These are phyloP conservation scores for Metalampra italica DNA, from an alignment of 2,888 invertebrate species.

Conservation along the genomic window DNA sequence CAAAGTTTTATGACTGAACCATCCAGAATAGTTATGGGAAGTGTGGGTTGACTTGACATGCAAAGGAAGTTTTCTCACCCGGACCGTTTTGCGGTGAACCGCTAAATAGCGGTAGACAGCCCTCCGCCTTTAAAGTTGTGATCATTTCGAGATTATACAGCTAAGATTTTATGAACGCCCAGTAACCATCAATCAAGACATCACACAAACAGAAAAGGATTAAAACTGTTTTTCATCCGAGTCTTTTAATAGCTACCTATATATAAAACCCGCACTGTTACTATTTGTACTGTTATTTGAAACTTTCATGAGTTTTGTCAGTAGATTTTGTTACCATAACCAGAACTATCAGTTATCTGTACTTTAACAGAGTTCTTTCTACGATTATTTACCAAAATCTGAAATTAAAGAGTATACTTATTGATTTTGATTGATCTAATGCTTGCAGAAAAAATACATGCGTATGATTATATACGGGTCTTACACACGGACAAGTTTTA, in stretches of 20 bases:
- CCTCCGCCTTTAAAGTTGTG: conserved; percentile 36
- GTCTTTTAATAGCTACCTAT: background rate
- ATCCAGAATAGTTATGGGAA: conserved; percentile 20
- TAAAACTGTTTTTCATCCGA: conserved; percentile 17
- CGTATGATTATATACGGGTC: too few species aligned
- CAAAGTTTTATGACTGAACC: conserved; percentile 24
- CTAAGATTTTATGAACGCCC: conserved; percentile 33
- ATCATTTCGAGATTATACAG: conserved; percentile 36
- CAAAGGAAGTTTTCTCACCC: conserved; percentile 44
- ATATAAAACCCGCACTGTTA: background rate
- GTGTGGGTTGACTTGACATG: conserved; percentile 37
- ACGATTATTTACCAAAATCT: too few species aligned
- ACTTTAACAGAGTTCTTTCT: too few species aligned
- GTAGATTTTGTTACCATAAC: too few species aligned
- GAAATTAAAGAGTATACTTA: too few species aligned
- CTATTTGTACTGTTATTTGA: background rate
- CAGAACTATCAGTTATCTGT: too few species aligned
- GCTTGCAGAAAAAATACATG: too few species aligned
- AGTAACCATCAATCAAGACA: conserved; percentile 25
- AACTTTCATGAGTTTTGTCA: too few species aligned
- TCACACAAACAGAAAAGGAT: conserved; percentile 25
- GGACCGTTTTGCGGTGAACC: conserved; percentile 53
- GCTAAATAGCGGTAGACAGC: conserved; percentile 43
- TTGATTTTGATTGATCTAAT: too few species aligned
- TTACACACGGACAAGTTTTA: too few species aligned